Percentiles rank a stretch among this genome's conserved stretches.
Evolutionary conservation across 2,113 vertebrate genomes (phyloP).

Genomic region (Condylura cristata): DNA sequence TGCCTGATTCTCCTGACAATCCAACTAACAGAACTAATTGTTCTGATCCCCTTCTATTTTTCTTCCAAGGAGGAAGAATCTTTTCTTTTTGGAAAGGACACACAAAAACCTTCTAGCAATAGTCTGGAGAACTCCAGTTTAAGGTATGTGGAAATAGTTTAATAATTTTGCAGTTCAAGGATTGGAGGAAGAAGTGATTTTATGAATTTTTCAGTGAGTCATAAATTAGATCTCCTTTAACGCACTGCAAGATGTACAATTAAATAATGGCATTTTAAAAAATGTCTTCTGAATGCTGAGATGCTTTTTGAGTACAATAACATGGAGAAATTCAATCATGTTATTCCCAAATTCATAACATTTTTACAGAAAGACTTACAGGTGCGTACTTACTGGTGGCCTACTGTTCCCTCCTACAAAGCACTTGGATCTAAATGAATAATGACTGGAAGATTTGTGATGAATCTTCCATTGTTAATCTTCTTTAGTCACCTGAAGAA

Average conservation of each 20-base stretch:
- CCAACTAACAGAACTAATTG: neutral
- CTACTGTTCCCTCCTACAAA: neutral
- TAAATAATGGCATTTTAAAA: neutral
- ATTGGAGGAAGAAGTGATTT: neutral
- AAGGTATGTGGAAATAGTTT: neutral
- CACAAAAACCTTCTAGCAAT: too few relatives aligned
- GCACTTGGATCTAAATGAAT: neutral
- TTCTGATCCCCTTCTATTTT: neutral
- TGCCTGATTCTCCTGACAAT: neutral
- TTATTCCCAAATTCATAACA: neutral
- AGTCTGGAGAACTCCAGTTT: neutral
- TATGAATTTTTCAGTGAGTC: neutral
- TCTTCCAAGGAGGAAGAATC: neutral
- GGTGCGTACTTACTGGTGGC: neutral
- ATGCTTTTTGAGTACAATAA: neutral
- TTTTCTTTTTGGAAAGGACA: neutral
- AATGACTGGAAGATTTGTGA: neutral
- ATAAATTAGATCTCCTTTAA: neutral
- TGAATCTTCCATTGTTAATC: rapidly evolving
- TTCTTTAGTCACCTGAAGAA: neutral
- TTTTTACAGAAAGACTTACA: neutral
- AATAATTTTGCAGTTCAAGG: neutral
- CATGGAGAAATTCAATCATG: neutral
- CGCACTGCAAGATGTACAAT: neutral
- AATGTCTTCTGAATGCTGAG: neutral